Evolutionary conservation across 2,888 invertebrate species (phyloP), one percentile per base, ranked within the genome.

Genomic region (Mythimna impura): DNA sequence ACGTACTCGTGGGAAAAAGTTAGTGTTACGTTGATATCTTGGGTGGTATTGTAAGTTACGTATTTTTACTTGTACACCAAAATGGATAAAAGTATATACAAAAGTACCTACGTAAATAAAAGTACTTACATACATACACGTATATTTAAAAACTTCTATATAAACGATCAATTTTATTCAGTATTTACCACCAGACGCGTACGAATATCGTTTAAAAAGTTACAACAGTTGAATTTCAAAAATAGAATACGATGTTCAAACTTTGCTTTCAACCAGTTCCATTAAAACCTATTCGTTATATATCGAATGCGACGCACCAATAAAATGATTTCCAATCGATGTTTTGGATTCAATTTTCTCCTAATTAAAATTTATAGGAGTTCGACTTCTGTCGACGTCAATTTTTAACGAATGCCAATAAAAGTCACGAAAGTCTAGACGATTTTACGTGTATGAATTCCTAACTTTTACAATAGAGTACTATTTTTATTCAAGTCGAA

Each of bases 191-290:
- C 66, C 67, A 77, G 67, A 78, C 69, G 68, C 77, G 61, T 81
- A 80, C 83, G 79, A 81, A 75, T 70, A 76, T 81, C 81, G 84
- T 87, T 88, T 90, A 83, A 89, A 89, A 92, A 91, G 89, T 89
- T 87, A 83, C 80, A 83, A 78, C 81, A 86, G 85, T 86, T 87
- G 81, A 87, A 90, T 90, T 91, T 92, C 86, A 86, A 92, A 93
- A 94, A 94, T 93, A 91, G 91, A 90, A 91, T 87, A 87, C 90
- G 88, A 89, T 86, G 85, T 88, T 88, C 87, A 84, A 94, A 95
- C 94, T 95, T 95, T 94, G 92, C 94, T 94, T 91, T 94, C 87
- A 93, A 89, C 89, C 88, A 88, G 88, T 89, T 87, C 82, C 84
- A 89, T 85, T 87, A 87, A 90, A 91, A 92, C 85, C 92, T 89